phyloP scores from a whole-genome alignment of 2,797 vertebrate genomes.

The Halcyon smyrnensis region DNA sequence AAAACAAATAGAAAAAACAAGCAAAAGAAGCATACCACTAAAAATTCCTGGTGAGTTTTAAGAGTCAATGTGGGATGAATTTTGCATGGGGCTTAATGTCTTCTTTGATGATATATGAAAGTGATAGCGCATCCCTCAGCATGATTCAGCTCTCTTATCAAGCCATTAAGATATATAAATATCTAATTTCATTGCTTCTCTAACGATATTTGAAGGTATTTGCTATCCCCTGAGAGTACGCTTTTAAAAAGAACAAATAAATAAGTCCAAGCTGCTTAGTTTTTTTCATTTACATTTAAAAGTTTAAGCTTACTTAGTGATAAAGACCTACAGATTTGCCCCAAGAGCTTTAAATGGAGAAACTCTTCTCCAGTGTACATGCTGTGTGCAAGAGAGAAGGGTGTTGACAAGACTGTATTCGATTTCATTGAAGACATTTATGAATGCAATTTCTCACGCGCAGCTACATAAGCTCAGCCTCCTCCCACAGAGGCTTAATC shows the following conservation, averaged over 20 bases:
- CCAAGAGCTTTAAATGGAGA: not conserved
- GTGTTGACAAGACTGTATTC: not conserved
- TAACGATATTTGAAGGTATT: conserved; percentile 6
- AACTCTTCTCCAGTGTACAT: not conserved
- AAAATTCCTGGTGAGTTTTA: not conserved
- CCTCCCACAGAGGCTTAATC: not conserved
- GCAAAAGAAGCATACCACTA: not conserved
- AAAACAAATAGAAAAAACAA: not conserved
- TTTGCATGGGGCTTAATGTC: not conserved
- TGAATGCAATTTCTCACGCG: not conserved
- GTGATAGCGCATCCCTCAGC: not conserved
- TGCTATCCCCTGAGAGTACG: not conserved
- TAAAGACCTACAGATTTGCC: not conserved
- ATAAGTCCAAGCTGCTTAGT: not conserved
- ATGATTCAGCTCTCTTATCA: not conserved
- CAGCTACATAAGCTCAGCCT: not conserved
- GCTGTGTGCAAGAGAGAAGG: not conserved
- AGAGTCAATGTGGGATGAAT: not conserved
- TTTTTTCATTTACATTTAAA: not conserved
- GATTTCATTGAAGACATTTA: not conserved
- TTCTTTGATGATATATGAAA: not conserved
- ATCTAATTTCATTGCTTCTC: not conserved
- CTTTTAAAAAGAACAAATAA: conserved; percentile 17
- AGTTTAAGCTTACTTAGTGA: not conserved
- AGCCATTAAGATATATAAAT: not conserved